phyloP scores from a whole-genome alignment of 2,888 invertebrate species.

The Sesamia inferens region DNA sequence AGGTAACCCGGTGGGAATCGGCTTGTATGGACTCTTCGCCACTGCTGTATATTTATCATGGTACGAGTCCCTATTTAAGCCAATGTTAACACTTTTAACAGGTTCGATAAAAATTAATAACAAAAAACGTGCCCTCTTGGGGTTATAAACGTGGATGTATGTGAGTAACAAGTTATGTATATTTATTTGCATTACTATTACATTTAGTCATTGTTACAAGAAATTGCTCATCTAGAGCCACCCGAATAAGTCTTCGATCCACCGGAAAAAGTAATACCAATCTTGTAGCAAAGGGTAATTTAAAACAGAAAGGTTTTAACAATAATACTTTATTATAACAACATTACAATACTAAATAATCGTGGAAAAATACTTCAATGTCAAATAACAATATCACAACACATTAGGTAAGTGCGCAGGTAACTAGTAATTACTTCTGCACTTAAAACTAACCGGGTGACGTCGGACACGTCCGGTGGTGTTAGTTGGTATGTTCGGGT shows the following conservation, averaged over 20 bases:
- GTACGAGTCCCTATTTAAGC: not conserved
- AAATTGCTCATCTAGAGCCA: not conserved
- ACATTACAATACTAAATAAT: slow-evolving; percentile 44
- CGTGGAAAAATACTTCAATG: slow-evolving; percentile 46
- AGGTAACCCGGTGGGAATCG: too few species aligned
- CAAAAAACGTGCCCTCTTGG: slow-evolving; percentile 4
- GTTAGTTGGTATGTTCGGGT: not conserved
- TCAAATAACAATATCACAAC: slow-evolving; percentile 54
- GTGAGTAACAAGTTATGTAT: not conserved
- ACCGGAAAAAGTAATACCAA: not conserved
- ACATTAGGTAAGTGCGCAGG: not conserved
- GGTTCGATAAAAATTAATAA: not conserved
- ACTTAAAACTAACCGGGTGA: not conserved
- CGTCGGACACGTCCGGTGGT: too few species aligned
- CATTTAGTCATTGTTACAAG: too few species aligned
- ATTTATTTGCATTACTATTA: too few species aligned
- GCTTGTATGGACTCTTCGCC: too few species aligned
- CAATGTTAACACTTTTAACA: slow-evolving; percentile 4
- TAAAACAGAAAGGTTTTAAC: slow-evolving; percentile 23
- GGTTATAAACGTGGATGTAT: not conserved
- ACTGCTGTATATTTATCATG: too few species aligned
- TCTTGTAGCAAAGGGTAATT: not conserved
- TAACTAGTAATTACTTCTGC: not conserved
- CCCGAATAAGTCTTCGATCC: not conserved
- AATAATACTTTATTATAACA: slow-evolving; percentile 58